phyloP scores from a whole-genome alignment of 2,888 invertebrate genomes.

The Beris morrisii region DNA sequence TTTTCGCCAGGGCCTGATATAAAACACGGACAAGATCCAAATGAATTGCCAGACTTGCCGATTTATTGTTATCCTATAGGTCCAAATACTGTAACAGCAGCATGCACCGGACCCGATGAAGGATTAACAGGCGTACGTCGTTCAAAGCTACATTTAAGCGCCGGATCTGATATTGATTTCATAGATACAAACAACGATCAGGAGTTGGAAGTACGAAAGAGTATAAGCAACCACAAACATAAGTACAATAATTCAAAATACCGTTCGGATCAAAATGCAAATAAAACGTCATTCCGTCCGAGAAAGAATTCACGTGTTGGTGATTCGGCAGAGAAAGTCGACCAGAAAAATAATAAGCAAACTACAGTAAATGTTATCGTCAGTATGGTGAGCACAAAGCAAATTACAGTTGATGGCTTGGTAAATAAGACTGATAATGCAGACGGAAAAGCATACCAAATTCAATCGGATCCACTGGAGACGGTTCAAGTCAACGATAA shows the following conservation, averaged over 20 bases:
- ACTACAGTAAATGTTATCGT: constrained; percentile 45
- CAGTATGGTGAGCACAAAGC: constrained; percentile 49
- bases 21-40: constrained; percentile 70
- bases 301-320: constrained; percentile 51
- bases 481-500: constrained; percentile 22
- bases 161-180: constrained; percentile 72
- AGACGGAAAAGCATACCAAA: constrained; percentile 17
- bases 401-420: constrained; percentile 23
- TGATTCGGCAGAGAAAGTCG: constrained; percentile 22
- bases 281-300: constrained; percentile 45
- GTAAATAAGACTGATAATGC: constrained; percentile 27
- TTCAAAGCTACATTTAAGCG: constrained; percentile 66
- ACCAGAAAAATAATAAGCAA: constrained; percentile 15
- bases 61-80: constrained; percentile 60
- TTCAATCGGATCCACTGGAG: constrained; percentile 8
- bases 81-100: constrained; percentile 65
- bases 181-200: constrained; percentile 63
- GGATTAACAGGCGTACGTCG: constrained; percentile 75
- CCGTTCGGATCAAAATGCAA: constrained; percentile 47
- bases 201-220: constrained; percentile 51
- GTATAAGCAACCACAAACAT: constrained; percentile 47
- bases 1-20: constrained; percentile 56
- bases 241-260: constrained; percentile 44
- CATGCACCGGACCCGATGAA: constrained; percentile 80
- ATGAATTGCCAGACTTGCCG: constrained; percentile 68